Base-by-base conservation (phyloP, 2,888 invertebrate genomes). In the Argyresthia goedartella region DNA sequence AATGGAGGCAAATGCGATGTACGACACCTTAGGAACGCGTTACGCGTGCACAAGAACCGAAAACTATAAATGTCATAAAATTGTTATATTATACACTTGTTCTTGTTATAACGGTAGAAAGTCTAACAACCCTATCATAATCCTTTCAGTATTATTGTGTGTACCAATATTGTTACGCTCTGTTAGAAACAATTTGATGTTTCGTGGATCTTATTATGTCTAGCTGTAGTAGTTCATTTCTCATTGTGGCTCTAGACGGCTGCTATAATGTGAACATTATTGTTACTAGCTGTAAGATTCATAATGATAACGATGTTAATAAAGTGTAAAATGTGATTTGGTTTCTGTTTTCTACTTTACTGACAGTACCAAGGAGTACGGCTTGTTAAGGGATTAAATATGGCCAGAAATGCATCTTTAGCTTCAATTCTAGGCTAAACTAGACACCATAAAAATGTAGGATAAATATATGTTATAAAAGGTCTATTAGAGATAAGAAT, bases 281-380 rank as follows among this genome's bases (percentile, higher is more conserved):
- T 67, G 41, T 81, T 81, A 79, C 80, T 81, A 78, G 76, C 71
- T 80, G 69, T 81, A 81, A 80, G 77, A 78, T 45, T 44, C 49
- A 44, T 79, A 76, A 78, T 69, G 73, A 80, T 65, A 68, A 76
- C 61, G 68, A 71, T 81, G 84, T 84, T 84, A 82, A 78, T 84
- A 84, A 84, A 84, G 75, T 76, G 71, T 75, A 72, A 74, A 73
- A 75, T 54, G 55, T 57, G 54, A 8, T 16, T 13, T 14, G 36
- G n/a, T 14, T 6, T 48, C 3, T 39, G 3, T 25, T 25, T 25
- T 25, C 25, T 25, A 25, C 2, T 25, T 25, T 25, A 2, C 25
- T 4, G 25, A n/a, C n/a, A n/a, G n/a, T n/a, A n/a, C n/a, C n/a
- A n/a, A n/a, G n/a, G n/a, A n/a, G n/a, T n/a, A n/a, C n/a, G n/a